Conservation (phyloP, 2,113 vertebrate species). For the Indri indri region DNA sequence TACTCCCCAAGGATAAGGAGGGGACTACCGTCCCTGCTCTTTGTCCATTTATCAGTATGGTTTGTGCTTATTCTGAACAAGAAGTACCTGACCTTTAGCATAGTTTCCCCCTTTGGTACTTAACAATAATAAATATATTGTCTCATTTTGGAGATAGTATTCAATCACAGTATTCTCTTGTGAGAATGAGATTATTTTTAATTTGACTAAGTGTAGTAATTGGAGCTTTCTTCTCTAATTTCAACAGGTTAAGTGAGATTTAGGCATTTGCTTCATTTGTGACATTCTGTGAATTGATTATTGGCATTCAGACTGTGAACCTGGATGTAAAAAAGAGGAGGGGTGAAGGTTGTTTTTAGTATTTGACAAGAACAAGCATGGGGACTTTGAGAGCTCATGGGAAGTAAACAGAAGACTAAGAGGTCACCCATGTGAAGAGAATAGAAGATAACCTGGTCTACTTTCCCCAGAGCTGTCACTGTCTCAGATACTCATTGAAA, state of each 20-base stretch:
- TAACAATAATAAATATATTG: neutral
- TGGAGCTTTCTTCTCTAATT: neutral
- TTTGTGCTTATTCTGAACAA: neutral
- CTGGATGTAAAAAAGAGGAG: neutral
- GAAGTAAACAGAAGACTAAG: neutral
- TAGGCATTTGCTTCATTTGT: slow-evolving; percentile 30
- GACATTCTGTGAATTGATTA: neutral
- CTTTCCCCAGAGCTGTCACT: neutral
- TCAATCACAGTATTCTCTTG: neutral
- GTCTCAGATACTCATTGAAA: neutral
- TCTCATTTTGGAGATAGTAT: neutral
- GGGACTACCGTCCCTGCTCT: neutral
- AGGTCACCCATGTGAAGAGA: neutral
- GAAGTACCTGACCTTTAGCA: neutral
- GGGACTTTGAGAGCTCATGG: neutral
- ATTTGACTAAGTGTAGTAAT: neutral
- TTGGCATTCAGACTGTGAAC: neutral
- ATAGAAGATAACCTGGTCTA: neutral
- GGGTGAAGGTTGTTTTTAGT: neutral
- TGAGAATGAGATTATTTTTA: neutral
- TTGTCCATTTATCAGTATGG: neutral
- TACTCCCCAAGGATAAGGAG: neutral
- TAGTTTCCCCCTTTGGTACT: neutral
- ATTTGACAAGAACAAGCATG: slow-evolving; percentile 4
- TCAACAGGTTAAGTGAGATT: neutral